Evolutionary conservation across 2,888 invertebrate genomes (phyloP).

Genomic region (Callyntrura sp.): DNA sequence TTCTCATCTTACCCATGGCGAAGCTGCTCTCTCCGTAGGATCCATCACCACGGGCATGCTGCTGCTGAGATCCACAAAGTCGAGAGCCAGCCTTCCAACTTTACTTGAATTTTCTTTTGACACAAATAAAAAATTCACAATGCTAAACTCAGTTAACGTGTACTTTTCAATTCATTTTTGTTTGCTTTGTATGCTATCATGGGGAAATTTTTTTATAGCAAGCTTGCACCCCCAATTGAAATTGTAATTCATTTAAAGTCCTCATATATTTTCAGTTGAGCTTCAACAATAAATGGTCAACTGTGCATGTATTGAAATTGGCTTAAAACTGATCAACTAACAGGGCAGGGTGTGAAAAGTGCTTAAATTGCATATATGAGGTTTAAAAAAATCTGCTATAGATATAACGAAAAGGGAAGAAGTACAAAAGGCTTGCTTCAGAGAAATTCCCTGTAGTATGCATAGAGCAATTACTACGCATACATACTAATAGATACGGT

Average conservation of each 20-base stretch:
- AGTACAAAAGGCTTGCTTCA: neutral
- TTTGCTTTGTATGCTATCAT: neutral
- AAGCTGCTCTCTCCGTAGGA: slow-evolving; percentile 83
- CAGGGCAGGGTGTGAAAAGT: neutral
- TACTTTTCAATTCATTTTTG: neutral
- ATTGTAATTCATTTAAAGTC: neutral
- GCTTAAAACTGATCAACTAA: neutral
- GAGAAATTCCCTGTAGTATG: neutral
- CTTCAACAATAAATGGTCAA: neutral
- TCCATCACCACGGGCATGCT: slow-evolving; percentile 84
- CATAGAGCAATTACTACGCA: too few species aligned
- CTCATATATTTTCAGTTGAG: neutral
- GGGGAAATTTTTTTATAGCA: neutral
- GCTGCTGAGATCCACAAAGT: slow-evolving; percentile 79
- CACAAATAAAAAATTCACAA: slow-evolving; percentile 57
- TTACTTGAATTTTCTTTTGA: slow-evolving; percentile 59
- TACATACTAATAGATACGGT: neutral
- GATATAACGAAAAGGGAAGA: neutral
- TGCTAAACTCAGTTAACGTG: neutral
- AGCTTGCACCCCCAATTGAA: neutral
- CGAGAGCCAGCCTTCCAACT: slow-evolving; percentile 81
- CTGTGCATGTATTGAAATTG: neutral
- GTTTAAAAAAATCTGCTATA: too few species aligned
- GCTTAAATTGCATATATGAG: neutral
- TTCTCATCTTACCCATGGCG: slow-evolving; percentile 83